Base-by-base conservation (phyloP, 1,140 invertebrate genomes). In the Bradynema listronoti region DNA sequence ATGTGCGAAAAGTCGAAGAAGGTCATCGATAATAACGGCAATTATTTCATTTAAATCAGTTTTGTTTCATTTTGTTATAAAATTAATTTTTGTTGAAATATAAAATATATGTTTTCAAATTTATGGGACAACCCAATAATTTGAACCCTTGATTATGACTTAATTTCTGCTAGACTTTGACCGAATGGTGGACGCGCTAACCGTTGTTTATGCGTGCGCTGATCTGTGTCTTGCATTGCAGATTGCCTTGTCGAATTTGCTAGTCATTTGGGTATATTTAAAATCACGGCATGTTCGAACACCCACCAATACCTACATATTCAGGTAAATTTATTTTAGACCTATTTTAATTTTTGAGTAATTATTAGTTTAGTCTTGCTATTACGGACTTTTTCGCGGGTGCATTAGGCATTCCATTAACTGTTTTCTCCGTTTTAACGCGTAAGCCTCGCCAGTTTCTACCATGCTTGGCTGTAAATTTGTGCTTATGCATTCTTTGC, bases 241-340 rank as follows among this genome's bases (percentile, higher is more conserved):
- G 33, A 70, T 70, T 53, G 30, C 53, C 19, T 9, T 64, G 9
- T 56, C 47, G 29, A 70, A 70, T 33, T 39, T 64, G 9, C 36
- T 70, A 5, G 68, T 70, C 16, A 46, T 70, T 9, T 53, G 52
- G 32, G 70, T 72, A 30, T 70, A 56, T 54, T 24, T 68, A 4
- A 33, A 49, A 9, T 41, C 32, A 2, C 57, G 36, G n/a, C 65
- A 69, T 41, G 36, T 70, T 22, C 67, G 68, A 30, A 69, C 70
- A 29, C 65, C 70, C 14, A 70, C 70, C 16, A 70, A 70, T 50
- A 47, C 60, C n/a, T 70, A 69, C 51, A 70, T 70, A 11, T 69
- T 69, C 46, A 61, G 45, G 14, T 49, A 54, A 34, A 61, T 47
- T 11, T 22, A 9, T 53, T 53, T 7, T 19, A 41, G 7, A 19